Evolutionary conservation across 2,888 invertebrate species (phyloP), one percentile per base, ranked within the genome.

Genomic region (Beris morrisii): DNA sequence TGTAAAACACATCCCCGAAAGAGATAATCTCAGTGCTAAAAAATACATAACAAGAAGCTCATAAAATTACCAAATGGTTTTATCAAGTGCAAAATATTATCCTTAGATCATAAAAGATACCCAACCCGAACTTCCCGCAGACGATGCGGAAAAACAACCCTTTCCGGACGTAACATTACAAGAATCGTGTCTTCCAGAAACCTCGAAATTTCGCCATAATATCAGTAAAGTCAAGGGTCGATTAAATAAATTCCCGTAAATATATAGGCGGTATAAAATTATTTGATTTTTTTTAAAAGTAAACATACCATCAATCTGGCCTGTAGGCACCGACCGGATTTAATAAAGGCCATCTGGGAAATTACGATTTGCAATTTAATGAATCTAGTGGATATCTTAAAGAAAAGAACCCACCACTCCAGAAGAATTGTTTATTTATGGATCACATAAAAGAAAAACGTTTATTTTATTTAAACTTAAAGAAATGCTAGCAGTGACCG

Each of bases 311-410:
- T 61, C 61, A 50, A 45, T 61, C 61, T 32, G 28, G 50, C 50
- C 38, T 50, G 12, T 13, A 15, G 15, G 22, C 43, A 50, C 38
- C 50, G 6, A 22, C 22, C 22, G 22, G 22, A 2, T 22, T 22
- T 22, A 22, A 22, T 22, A 22, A 22, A 22, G 2, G 22, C 22
- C 61, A 61, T 30, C 38, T n/a, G 61, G 61, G 52, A 61, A 61
- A 50, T 61, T 61, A 50, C 50, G 52, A 50, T 61, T 50, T 61
- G 43, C 61, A 50, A 61, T 61, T 61, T 50, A 45, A 61, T 61
- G 50, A 61, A 43, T 22, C 56, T 9, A 38, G 43, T 22, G 9
- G 6, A 56, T 4, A 6, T 56, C 15, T n/a, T 15, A 6, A 15
- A 15, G 6, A 22, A n/a, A 13, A 22, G 22, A 22, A 22, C 1